A percentile compares a stretch with the other conserved stretches of the same genome.
Conservation (phyloP, 2,113 vertebrate species). For the Lophura nycthemera region DNA sequence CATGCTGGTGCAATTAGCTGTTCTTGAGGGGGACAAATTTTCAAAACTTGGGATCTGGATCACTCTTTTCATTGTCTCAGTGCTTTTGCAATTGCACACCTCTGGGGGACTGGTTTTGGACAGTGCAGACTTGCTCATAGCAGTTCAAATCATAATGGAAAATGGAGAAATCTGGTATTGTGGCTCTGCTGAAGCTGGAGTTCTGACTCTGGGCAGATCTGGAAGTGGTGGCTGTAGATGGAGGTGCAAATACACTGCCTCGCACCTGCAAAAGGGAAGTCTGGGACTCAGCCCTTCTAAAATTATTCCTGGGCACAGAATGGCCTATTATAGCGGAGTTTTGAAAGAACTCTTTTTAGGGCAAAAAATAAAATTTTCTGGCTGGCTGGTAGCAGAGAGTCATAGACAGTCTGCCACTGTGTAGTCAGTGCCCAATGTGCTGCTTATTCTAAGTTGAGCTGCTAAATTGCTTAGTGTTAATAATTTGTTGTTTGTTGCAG, state of each 20-base stretch:
- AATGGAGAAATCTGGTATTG: background rate
- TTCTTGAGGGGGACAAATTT: background rate
- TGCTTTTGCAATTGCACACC: background rate
- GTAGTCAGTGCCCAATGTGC: conserved; percentile 68
- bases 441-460: conserved; percentile 67
- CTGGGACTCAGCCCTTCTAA: conserved; percentile 48
- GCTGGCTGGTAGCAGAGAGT: conserved; percentile 64
- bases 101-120: background rate
- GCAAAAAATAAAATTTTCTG: conserved; percentile 64
- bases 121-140: background rate
- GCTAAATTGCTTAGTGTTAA: conserved; percentile 69
- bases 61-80: rapidly evolving
- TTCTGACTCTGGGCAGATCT: background rate
- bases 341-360: conserved; percentile 71
- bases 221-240: background rate
- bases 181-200: background rate
- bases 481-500: conserved; percentile 63
- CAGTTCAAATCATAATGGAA: background rate
- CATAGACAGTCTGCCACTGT: conserved; percentile 73
- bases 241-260: conserved; percentile 1
- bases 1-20: background rate
- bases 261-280: conserved; percentile 43
- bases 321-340: conserved; percentile 54
- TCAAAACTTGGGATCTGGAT: background rate
- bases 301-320: conserved; percentile 61